Conservation (phyloP, 2,113 vertebrate genomes). For the Pogonocichla stellata region DNA sequence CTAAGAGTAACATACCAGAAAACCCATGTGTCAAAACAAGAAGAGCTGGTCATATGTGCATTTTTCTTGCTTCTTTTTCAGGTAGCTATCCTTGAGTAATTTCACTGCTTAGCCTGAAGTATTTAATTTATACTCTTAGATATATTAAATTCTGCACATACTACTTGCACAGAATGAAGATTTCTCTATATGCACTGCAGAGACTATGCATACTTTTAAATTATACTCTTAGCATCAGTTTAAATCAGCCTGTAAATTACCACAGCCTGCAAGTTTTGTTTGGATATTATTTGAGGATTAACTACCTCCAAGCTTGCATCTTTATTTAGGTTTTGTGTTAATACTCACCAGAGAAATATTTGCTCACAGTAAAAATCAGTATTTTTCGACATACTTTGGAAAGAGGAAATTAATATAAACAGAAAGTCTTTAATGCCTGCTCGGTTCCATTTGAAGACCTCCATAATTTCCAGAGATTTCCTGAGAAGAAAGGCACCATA, state of each 20-base stretch:
- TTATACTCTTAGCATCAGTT: background rate
- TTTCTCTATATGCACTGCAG: background rate
- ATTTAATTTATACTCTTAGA: background rate
- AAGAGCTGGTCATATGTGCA: background rate
- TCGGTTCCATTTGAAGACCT: background rate
- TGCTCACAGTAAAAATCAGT: rapidly evolving
- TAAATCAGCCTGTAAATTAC: background rate
- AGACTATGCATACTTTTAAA: background rate
- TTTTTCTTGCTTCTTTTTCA: background rate
- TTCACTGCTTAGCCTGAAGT: background rate
- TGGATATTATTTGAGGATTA: background rate
- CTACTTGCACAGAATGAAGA: background rate
- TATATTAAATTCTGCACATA: background rate
- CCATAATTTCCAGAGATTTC: background rate
- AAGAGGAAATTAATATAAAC: background rate
- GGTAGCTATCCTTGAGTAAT: background rate
- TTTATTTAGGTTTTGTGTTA: background rate
- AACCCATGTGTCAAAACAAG: rapidly evolving
- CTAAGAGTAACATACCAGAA: background rate
- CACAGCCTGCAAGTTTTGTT: background rate
- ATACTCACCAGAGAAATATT: background rate
- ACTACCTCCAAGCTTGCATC: background rate
- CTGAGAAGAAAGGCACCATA: background rate
- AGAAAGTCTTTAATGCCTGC: background rate
- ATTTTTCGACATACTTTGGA: background rate